These are phyloP conservation scores for Macrostomum cliftonense DNA, from an alignment of 2,888 invertebrate genomes.

Conservation along the genomic window DNA sequence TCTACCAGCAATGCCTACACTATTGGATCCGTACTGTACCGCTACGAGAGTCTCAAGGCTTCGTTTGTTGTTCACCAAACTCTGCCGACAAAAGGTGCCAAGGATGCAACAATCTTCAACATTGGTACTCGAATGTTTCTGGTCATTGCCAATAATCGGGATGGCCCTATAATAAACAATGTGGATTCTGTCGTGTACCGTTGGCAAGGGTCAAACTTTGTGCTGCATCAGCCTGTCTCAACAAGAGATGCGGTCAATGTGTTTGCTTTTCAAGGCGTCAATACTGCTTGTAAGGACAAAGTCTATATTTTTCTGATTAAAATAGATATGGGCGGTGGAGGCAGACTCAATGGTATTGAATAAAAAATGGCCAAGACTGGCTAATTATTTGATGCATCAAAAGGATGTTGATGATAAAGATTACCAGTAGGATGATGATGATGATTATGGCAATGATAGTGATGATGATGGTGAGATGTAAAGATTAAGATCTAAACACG, in stretches of 20 bases:
- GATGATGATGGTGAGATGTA: no score
- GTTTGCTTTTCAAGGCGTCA: constrained; percentile 18
- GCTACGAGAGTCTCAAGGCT: constrained; percentile 10
- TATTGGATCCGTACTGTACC: background rate
- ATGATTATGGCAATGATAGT: no score
- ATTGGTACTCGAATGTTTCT: constrained; percentile 18
- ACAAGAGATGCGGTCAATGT: constrained; percentile 16
- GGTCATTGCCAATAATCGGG: constrained; percentile 24
- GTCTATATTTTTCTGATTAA: background rate
- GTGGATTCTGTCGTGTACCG: constrained; percentile 5
- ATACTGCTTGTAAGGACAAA: constrained; percentile 12
- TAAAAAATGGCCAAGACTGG: no score
- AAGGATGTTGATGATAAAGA: no score
- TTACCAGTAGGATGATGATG: no score
- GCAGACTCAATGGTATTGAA: no score
- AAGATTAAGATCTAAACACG: no score
- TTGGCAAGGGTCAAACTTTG: constrained; percentile 19
- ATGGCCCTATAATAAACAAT: constrained; percentile 13
- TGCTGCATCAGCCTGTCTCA: constrained; percentile 25
- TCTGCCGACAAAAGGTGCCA: constrained; percentile 22
- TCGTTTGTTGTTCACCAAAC: constrained; percentile 24
- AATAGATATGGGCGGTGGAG: background rate
- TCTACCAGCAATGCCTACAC: constrained; percentile 5
- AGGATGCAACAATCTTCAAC: constrained; percentile 17
- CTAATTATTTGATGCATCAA: no score